Evolutionary conservation across 2,113 vertebrate genomes (phyloP), one percentile per base, ranked within the genome.

Genomic region (Laterallus jamaicensis): DNA sequence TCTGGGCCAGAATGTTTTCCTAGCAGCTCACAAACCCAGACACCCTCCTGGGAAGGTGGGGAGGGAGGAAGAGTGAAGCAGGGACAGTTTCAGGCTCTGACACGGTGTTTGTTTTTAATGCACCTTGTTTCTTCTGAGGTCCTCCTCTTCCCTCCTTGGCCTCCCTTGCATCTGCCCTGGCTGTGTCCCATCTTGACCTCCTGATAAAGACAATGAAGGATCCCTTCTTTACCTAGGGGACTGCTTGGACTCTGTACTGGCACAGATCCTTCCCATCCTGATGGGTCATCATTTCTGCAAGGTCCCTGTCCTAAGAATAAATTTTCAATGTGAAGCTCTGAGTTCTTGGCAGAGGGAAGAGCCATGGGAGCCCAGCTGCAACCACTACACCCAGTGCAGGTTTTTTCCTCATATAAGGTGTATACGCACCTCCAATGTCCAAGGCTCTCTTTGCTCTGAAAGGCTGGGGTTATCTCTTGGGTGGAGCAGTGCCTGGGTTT

Each of bases 171-270:
- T 28, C 26, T 70, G 31, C 12, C 26, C 56, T 26, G 44, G 9
- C 18, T 2, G 8, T 3, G 3, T 70, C 66, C 31, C 7, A 0
- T 5, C 78, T 7, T 29, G 17, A 35, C 15, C 52, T 28, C 47
- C 52, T 71, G 7, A 52, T 62, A 59, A 42, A 54, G 71, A 20
- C 0, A 0, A 2, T 59, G 56, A 15, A 71, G 16, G 56, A n/a
- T 40, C 11, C 12, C 4, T 63, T 28, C 26, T 59, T 17, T 35
- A 25, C 52, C 50, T 14, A 28, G 68, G 39, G 17, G 19, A 73
- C 14, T 26, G 32, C 31, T 49, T 40, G 40, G 42, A 15, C n/a
- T 55, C 35, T 24, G 11, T 44, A 47, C 21, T 70, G 42, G 14
- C 37, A 31, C 47, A 50, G 55, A 15, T 29, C 42, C 32, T 39